Evolutionary conservation across 2,888 invertebrate genomes (phyloP).

Genomic region (Platypus cylindrus): DNA sequence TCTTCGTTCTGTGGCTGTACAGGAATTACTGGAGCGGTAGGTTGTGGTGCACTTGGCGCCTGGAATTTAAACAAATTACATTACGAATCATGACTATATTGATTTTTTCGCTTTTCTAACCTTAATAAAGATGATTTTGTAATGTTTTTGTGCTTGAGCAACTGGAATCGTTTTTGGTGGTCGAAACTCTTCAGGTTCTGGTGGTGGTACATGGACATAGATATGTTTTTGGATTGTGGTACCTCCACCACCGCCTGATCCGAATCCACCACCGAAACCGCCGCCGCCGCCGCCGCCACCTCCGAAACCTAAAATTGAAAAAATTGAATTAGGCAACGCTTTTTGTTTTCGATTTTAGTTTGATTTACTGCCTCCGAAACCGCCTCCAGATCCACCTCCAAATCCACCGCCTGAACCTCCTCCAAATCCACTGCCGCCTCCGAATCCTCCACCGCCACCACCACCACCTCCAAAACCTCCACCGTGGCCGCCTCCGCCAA

Average conservation of each 20-base stretch:
- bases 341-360: too few relatives aligned
- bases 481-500: conserved; percentile 17
- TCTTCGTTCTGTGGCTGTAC: conserved; percentile 75
- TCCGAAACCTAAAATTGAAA: too few relatives aligned
- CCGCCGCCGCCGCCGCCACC: conserved; percentile 20
- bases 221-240: conserved; percentile 74
- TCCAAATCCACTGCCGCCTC: conserved; percentile 17
- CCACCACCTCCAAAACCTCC: conserved; percentile 15
- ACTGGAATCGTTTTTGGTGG: conserved; percentile 53
- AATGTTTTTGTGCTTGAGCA: conserved; percentile 72
- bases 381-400: too few relatives aligned
- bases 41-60: conserved; percentile 70
- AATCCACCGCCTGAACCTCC: conserved; percentile 29
- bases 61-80: conserved; percentile 8
- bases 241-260: conserved; percentile 37
- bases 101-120: conserved; percentile 12
- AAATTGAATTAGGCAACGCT: too few relatives aligned
- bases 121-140: conserved; percentile 89
- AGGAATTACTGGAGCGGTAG: conserved; percentile 69
- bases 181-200: conserved; percentile 65
- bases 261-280: conserved; percentile 36
- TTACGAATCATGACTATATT: not conserved
- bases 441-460: conserved; percentile 16
- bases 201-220: conserved; percentile 82
- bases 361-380: too few relatives aligned